These are phyloP conservation scores for Hylyphantes graminicola DNA, from an alignment of 1,140 invertebrate species.

Conservation along the genomic window DNA sequence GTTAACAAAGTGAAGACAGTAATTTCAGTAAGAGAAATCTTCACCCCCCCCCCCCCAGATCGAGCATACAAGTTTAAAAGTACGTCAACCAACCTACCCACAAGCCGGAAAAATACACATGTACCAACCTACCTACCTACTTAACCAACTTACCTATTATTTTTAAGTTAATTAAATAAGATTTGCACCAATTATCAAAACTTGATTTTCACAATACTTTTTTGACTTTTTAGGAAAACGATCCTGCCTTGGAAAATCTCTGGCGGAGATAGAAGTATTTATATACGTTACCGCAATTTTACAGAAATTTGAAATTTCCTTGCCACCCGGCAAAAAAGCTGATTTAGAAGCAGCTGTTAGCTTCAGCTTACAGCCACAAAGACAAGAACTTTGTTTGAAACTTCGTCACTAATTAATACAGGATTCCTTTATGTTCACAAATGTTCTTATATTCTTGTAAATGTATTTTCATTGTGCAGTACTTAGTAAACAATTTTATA, in stretches of 20 bases:
- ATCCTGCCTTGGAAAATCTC: slow-evolving; percentile 14
- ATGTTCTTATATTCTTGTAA: background rate
- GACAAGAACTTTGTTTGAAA: slow-evolving; percentile 12
- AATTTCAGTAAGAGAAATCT: too few relatives aligned
- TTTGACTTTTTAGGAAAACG: slow-evolving; percentile 28
- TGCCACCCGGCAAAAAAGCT: background rate
- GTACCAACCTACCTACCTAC: too few relatives aligned
- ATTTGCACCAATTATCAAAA: background rate
- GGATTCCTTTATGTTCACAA: background rate
- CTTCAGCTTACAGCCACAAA: slow-evolving; percentile 18
- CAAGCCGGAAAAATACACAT: too few relatives aligned
- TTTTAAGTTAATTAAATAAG: background rate
- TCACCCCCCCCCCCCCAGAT: too few relatives aligned
- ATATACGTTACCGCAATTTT: slow-evolving; percentile 22
- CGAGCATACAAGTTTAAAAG: too few relatives aligned
- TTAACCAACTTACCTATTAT: background rate
- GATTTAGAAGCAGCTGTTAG: slow-evolving; percentile 19
- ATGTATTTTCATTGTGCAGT: too few relatives aligned
- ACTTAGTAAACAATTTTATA: too few relatives aligned
- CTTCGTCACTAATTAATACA: background rate
- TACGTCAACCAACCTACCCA: too few relatives aligned
- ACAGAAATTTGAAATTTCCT: slow-evolving; percentile 13
- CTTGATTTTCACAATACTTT: background rate
- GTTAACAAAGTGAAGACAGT: too few relatives aligned
- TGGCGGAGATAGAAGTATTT: slow-evolving; percentile 38